Evolutionary conservation across 2,113 vertebrate species (phyloP), one percentile per base, ranked within the genome.

Genomic region (Oenanthe melanoleuca): DNA sequence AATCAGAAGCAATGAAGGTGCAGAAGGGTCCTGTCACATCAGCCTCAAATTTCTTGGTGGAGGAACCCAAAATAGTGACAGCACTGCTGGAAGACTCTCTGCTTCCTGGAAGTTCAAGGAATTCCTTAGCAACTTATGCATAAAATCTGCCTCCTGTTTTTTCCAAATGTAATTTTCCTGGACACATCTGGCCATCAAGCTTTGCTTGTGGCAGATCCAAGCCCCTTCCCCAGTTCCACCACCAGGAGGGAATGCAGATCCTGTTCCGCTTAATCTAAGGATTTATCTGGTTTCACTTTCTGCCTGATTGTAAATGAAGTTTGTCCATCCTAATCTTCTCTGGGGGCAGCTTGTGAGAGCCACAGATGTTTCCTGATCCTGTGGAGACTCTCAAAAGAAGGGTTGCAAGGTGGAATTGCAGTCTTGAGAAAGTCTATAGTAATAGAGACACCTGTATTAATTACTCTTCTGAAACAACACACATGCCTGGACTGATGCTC

Each of bases 271-370:
- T 94, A 89, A 91, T 89, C 52, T 81, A 42, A 71, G 85, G 65
- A 87, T 96, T 94, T 95, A 72, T 75, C 57, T 78, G 53, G 22
- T 87, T 87, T 96, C 40, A n/a, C 11, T 92, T 87, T 91, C 73
- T 93, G 25, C 53, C 44, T 79, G 61, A 84, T 31, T 53, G 24
- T 78, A 89, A 64, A 69, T 63, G 47, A 89, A 86, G 73, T 87
- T 90, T 86, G 83, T 77, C 93, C 87, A 71, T 47, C 38, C 52
- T 91, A 81, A 92, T 92, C 85, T 88, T 92, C 86, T 67, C 79
- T 83, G 34, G 33, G 37, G 59, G 34, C 23, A 57, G 66, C 38
- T 95, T 3, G 9, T 52, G 34, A 91, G 87, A 85, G 75, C 11
- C 59, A 85, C 84, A 89, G 70, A 88, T 82, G 55, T 85, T 91